These are phyloP conservation scores for Telenomus remus DNA, from an alignment of 1,140 invertebrate species.

Conservation along the genomic window DNA sequence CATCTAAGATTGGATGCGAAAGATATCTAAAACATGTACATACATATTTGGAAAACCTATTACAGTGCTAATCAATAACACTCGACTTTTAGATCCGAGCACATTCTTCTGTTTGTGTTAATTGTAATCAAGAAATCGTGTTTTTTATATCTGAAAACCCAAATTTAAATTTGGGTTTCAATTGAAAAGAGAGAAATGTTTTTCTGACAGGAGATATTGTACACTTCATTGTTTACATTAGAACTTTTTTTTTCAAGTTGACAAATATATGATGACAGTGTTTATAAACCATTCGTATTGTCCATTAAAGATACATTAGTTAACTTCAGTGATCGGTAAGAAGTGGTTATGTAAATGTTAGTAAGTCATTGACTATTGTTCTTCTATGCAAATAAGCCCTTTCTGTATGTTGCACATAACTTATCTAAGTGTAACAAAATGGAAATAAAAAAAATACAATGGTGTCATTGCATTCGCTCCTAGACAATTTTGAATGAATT, in stretches of 20 bases:
- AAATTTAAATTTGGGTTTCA: no score
- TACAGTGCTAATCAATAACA: conserved; percentile 29
- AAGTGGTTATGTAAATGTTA: conserved; percentile 47
- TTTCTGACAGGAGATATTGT: no score
- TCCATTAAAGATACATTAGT: conserved; percentile 42
- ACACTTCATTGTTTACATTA: no score
- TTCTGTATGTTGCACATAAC: conserved; percentile 36
- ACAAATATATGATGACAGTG: no score
- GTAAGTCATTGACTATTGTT: conserved; percentile 44
- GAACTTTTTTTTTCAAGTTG: no score
- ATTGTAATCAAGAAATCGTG: no score
- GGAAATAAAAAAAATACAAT: conserved; percentile 32
- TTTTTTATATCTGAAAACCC: no score
- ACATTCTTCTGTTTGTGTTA: no score
- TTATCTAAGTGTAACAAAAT: conserved; percentile 29
- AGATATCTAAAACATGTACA: conserved; percentile 35
- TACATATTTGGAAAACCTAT: conserved; percentile 18
- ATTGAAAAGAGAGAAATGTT: no score
- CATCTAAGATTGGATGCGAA: conserved; percentile 40
- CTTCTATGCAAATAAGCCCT: conserved; percentile 40
- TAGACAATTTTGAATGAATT: conserved; percentile 41
- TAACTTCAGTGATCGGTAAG: conserved; percentile 34
- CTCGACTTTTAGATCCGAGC: no score
- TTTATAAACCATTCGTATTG: conserved; percentile 14
- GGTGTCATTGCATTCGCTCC: conserved; percentile 10